Percentiles rank a stretch among this genome's conserved stretches.
phyloP scores from a whole-genome alignment of 2,888 invertebrate species.

The Eurytoma adleriae region DNA sequence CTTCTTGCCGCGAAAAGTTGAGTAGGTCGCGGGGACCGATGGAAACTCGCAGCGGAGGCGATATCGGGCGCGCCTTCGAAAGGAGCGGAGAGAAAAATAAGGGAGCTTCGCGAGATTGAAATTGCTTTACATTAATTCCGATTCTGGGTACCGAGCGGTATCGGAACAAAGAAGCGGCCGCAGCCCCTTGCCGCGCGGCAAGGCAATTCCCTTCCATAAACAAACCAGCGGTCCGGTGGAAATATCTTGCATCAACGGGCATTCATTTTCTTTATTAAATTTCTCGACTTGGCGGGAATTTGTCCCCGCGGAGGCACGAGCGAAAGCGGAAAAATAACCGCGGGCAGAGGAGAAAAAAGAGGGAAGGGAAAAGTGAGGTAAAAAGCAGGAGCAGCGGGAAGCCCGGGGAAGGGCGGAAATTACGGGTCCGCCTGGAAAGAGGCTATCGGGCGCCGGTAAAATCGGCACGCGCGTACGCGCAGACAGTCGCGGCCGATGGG shows the following conservation, averaged over 20 bases:
- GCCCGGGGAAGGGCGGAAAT: slow-evolving; percentile 44
- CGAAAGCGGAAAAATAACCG: background rate
- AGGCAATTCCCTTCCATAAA: slow-evolving; percentile 17
- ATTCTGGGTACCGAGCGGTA: background rate
- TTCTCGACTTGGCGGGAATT: slow-evolving; percentile 1
- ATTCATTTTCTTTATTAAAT: slow-evolving; percentile 54
- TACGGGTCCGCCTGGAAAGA: slow-evolving; percentile 21
- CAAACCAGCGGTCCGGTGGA: slow-evolving; percentile 3
- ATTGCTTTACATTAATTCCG: slow-evolving; percentile 1
- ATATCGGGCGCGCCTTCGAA: too few species aligned
- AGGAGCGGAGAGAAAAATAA: too few species aligned
- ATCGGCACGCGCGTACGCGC: background rate
- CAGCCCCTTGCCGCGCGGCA: too few species aligned
- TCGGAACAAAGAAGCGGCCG: background rate
- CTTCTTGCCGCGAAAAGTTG: too few species aligned
- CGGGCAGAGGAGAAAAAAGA: background rate
- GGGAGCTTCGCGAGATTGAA: background rate
- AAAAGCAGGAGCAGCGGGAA: background rate
- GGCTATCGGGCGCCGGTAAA: background rate
- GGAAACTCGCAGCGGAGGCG: too few species aligned
- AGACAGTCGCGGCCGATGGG: slow-evolving; percentile 19
- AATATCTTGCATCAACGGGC: slow-evolving; percentile 39
- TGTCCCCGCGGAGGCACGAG: background rate
- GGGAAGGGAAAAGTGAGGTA: slow-evolving; percentile 2
- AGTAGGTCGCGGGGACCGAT: too few species aligned